Percentiles rank a stretch among this genome's conserved stretches.
phyloP scores from a whole-genome alignment of 1,140 invertebrate species.

The Cotesia chilonis region DNA sequence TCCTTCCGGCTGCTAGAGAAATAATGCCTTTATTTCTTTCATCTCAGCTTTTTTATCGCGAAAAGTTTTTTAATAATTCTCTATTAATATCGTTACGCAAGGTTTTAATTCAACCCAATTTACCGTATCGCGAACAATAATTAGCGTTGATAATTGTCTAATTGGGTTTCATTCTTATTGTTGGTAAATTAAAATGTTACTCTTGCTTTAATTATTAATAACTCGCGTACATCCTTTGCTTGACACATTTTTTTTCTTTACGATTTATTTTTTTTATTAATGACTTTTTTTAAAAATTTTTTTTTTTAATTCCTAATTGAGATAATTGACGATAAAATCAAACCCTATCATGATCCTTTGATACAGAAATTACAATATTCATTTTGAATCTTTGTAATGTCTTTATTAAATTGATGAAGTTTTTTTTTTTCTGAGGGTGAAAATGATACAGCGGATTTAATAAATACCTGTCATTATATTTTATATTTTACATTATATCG shows the following conservation, averaged over 20 bases:
- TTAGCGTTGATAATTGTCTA: slow-evolving; percentile 43
- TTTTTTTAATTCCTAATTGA: too few relatives aligned
- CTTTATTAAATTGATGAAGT: too few relatives aligned
- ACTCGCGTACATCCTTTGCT: not conserved
- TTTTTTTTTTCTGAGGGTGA: too few relatives aligned
- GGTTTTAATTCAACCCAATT: slow-evolving; percentile 39
- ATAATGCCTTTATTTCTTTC: slow-evolving; percentile 1
- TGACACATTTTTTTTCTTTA: slow-evolving; percentile 21
- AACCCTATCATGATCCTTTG: too few relatives aligned
- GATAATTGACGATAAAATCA: too few relatives aligned
- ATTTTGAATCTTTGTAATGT: too few relatives aligned
- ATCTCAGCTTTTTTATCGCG: slow-evolving; percentile 23
- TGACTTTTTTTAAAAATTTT: too few relatives aligned
- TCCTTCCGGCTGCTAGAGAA: not conserved
- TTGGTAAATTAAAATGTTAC: slow-evolving; percentile 28
- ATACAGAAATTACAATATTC: too few relatives aligned
- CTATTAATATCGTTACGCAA: slow-evolving; percentile 32
- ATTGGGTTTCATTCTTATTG: slow-evolving; percentile 34
- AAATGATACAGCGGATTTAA: too few relatives aligned
- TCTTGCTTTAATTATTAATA: slow-evolving; percentile 17
- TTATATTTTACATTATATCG: too few relatives aligned
- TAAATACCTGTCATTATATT: too few relatives aligned
- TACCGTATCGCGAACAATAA: slow-evolving; percentile 28
- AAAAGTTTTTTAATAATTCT: not conserved
- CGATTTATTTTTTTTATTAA: too few relatives aligned